Evolutionary conservation across 2,113 vertebrate species (phyloP).

Genomic region (Pelecanus crispus): DNA sequence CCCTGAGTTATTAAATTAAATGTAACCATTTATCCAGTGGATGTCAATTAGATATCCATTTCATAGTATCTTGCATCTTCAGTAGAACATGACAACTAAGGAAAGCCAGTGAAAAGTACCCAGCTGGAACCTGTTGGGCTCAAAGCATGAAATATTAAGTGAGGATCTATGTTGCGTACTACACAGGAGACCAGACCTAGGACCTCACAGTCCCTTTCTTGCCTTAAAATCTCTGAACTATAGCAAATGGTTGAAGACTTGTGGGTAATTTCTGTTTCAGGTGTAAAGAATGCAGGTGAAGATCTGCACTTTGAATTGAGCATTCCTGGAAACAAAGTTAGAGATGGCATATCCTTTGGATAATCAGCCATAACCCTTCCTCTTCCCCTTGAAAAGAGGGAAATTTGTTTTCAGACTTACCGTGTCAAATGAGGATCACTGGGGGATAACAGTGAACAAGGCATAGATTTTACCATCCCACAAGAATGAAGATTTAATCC

Average conservation of each 20-base stretch:
- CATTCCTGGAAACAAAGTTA: neutral
- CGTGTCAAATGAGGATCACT: neutral
- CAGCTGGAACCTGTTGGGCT: neutral
- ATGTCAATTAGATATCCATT: neutral
- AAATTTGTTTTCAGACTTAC: neutral
- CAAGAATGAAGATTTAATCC: neutral
- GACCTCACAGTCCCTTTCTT: neutral
- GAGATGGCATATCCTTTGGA: neutral
- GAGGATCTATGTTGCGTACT: neutral
- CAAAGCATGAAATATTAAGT: neutral
- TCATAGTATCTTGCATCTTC: neutral
- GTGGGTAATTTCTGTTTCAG: neutral
- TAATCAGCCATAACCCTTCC: neutral
- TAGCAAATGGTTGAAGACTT: neutral
- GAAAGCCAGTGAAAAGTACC: neutral
- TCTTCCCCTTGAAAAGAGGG: neutral
- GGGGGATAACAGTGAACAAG: neutral
- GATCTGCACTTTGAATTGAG: neutral
- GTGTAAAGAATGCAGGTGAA: neutral
- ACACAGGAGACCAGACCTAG: neutral
- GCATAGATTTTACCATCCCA: neutral
- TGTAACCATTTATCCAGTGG: neutral
- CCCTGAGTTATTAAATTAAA: neutral
- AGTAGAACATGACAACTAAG: neutral
- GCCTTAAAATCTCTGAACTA: neutral